phyloP scores from a whole-genome alignment of 2,797 vertebrate genomes.

The Pteropus rufus region DNA sequence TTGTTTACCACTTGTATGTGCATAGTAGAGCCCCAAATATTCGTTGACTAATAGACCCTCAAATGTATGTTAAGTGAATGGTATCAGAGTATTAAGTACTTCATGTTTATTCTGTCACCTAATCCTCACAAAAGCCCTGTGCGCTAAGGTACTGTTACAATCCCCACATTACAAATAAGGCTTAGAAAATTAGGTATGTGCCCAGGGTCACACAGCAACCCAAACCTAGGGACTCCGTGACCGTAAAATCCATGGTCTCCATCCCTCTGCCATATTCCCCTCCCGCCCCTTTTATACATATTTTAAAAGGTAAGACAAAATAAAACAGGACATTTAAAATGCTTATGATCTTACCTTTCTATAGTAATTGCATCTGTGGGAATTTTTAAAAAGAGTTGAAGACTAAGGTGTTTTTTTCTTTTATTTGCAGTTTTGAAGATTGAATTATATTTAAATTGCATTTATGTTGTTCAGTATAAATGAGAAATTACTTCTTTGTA shows the following conservation, averaged over 20 bases:
- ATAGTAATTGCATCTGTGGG: background rate
- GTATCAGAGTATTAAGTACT: background rate
- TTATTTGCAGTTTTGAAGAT: background rate
- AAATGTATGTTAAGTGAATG: background rate
- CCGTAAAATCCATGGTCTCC: background rate
- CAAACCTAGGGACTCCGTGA: background rate
- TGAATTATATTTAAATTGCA: conserved; percentile 8
- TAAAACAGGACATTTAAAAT: background rate
- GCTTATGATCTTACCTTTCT: background rate
- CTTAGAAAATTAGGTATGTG: background rate
- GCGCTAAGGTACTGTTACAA: background rate
- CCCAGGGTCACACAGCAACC: background rate
- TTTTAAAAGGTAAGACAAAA: background rate
- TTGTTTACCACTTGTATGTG: background rate
- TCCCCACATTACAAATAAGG: background rate
- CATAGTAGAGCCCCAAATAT: background rate
- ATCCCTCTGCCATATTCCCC: background rate
- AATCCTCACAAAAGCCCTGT: background rate
- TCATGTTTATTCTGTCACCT: background rate
- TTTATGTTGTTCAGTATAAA: background rate
- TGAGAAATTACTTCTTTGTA: background rate
- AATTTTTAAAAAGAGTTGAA: background rate
- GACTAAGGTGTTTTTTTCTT: background rate
- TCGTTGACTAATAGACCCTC: background rate
- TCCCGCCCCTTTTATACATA: background rate